Evolutionary conservation across 2,888 invertebrate species (phyloP), one percentile per base, ranked within the genome.

Genomic region (Thereva nobilitata): DNA sequence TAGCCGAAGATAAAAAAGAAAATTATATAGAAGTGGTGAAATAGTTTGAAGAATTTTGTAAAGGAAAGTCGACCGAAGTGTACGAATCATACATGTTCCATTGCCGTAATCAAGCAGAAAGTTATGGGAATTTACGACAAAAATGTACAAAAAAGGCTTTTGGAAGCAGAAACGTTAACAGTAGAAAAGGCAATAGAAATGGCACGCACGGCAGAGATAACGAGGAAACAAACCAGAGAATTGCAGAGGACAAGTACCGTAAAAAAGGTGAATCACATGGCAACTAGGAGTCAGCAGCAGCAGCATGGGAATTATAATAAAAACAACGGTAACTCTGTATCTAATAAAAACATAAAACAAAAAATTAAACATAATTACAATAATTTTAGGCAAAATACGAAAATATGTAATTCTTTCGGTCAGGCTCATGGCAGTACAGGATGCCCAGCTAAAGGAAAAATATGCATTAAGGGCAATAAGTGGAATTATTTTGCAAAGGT

Each of bases 141-240:
- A 8, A 38, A 2, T 3, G 5, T 55, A 3, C 55, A 55, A 55
- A 38, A 55, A 10, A 40, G 10, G n/a, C 10, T 55, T 2, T 41
- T 55, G 12, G 41, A 41, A 10, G 37, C 10, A 8, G 12, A 38
- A 4, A 37, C 37, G 6, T 38, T 55, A 4, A 9, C 45, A n/a
- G n/a, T 45, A 12, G 42, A 42, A 6, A 42, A 42, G 8, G 42
- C 42, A 42, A 45, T 45, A 10, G 45, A 45, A 45, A 4, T 45
- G 12, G 49, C 41, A 12, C 38, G 52, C 4, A 49, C 53, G 23
- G 63, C 52, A 7, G 52, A 52, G n/a, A 5, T 34, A 2, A 52
- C 52, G 35, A 7, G 5, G n/a, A 7, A 10, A 34, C 52, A 52
- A 37, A 35, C 34, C 9, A 35, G 35, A 5, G 9, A 35, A 52